These are phyloP conservation scores for Drosophila varians DNA, from an alignment of 1,140 invertebrate genomes.

Conservation along the genomic window DNA sequence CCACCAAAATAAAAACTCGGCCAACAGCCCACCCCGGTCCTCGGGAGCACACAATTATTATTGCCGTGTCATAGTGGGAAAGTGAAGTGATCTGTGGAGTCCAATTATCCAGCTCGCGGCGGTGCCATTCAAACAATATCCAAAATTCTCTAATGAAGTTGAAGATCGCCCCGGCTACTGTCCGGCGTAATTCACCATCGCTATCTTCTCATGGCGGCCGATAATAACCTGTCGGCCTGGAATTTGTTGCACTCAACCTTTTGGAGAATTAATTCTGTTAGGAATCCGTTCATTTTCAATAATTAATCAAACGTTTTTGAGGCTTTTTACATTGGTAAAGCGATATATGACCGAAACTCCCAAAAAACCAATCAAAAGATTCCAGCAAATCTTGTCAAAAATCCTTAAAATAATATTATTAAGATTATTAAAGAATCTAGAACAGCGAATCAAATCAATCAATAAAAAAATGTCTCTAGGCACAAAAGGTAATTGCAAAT, in stretches of 20 bases:
- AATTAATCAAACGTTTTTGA: background rate
- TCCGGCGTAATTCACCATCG: slow-evolving; percentile 67
- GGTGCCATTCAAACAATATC: slow-evolving; percentile 81
- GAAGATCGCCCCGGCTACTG: slow-evolving; percentile 80
- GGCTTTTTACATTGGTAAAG: background rate
- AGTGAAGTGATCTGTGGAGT: slow-evolving; percentile 66
- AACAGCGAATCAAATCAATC: slow-evolving; percentile 62
- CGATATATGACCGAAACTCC: no score
- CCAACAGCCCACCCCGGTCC: slow-evolving; percentile 2
- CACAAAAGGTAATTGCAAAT: slow-evolving; percentile 62
- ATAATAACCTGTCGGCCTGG: slow-evolving; percentile 19
- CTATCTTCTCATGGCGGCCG: slow-evolving; percentile 5
- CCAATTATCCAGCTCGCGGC: slow-evolving; percentile 60
- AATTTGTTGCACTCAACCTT: slow-evolving; percentile 23
- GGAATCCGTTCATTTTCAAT: background rate
- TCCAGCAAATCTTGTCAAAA: no score
- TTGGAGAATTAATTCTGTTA: background rate
- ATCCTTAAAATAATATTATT: background rate
- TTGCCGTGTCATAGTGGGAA: slow-evolving; percentile 81
- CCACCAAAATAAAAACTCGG: slow-evolving; percentile 27
- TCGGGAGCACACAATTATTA: slow-evolving; percentile 58
- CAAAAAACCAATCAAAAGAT: no score
- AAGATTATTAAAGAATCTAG: slow-evolving; percentile 18
- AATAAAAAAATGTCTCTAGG: slow-evolving; percentile 54
- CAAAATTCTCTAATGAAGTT: slow-evolving; percentile 83